Evolutionary conservation across 2,113 vertebrate species (phyloP), one percentile per base, ranked within the genome.

Genomic region (Poecile atricapillus): DNA sequence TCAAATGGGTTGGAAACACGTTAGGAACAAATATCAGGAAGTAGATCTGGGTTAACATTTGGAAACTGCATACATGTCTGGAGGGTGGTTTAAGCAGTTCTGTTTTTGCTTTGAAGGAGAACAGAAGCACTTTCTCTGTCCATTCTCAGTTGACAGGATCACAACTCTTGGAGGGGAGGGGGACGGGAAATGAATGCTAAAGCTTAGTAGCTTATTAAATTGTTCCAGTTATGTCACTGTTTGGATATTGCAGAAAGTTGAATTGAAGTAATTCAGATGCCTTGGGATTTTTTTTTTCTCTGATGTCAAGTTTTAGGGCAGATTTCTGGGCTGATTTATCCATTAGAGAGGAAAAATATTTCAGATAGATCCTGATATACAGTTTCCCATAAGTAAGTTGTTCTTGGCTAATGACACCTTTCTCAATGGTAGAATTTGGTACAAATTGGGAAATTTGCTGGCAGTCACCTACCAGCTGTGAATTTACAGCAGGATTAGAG

Each of bases 221-320:
- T 91, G 65, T 80, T 94, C 84, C 41, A 79, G 81, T 91, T 97
- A 79, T 94, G 74, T 94, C 93, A 96, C 56, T 68, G 23, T 70
- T 70, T 90, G 73, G 76, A 50, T 79, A 82, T 44, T 24, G 74
- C 35, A 87, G 62, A 91, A 93, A 89, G 65, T 65, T 89, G 63
- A 86, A 93, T 44, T 65, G 31, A 89, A 87, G 33, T 68, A 4
- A 87, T 76, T 91, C 65, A 79, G 41, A 71, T 58, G 49, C 20
- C 58, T 95, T 82, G 85, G 93, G 84, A 94, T 39, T 39, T 58
- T 76, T 88, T 83, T 75, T 27, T 28, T 20, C n/a, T 17, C 20
- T 56, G 47, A 15, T 44, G 69, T 71, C 28, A 85, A n/a, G 20
- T 73, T 75, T 93, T 89, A 69, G 41, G 50, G 33, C 58, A 76